These are phyloP conservation scores for Apodemus sylvaticus DNA, from an alignment of 2,113 vertebrate genomes.

Conservation along the genomic window DNA sequence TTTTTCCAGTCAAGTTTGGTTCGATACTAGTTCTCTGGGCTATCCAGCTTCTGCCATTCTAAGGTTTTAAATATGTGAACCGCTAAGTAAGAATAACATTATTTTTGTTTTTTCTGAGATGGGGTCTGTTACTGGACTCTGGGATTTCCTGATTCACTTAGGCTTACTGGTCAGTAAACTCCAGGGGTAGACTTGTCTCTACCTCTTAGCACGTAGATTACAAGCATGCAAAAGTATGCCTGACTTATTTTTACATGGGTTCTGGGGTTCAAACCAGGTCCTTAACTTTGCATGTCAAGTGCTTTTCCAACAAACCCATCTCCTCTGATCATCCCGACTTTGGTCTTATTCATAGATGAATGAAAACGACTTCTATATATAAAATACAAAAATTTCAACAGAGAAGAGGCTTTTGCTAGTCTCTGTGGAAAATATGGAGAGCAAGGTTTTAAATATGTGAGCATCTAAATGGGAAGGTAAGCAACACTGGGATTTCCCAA, in stretches of 20 bases:
- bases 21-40: not conserved
- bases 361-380: not conserved
- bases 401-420: not conserved
- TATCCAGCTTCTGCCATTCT: not conserved
- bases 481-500: not conserved
- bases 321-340: not conserved
- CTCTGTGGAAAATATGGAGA: not conserved
- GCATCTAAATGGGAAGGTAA: slow-evolving; percentile 18
- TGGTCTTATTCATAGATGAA: not conserved
- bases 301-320: not conserved
- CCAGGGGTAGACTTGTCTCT: too few species aligned
- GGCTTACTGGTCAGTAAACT: not conserved
- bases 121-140: not conserved
- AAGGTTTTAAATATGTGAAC: not conserved
- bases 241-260: not conserved
- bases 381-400: not conserved
- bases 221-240: not conserved
- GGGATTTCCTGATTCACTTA: not conserved
- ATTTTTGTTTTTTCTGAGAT: not conserved
- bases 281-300: not conserved
- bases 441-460: not conserved
- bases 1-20: not conserved
- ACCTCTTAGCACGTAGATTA: not conserved
- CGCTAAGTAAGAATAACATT: not conserved
- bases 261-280: not conserved